Evolutionary conservation across 2,797 vertebrate species (phyloP), one percentile per base, ranked within the genome.

Genomic region (Muraenolepis orangiensis): DNA sequence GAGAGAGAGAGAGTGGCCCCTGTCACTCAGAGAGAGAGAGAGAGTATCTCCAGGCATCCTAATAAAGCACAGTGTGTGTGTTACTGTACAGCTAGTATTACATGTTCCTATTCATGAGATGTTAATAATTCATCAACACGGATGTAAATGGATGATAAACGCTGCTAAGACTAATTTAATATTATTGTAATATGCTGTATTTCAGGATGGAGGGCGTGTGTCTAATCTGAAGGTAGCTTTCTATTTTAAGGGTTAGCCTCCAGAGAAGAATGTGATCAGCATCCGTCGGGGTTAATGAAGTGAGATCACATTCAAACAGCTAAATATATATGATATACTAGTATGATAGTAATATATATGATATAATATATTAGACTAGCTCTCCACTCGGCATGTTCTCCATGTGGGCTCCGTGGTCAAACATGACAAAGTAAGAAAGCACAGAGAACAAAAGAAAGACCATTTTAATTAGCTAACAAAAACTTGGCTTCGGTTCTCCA

Each of bases 111-210:
- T 92, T 90, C 87, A 85, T 80, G 77, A 80, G 81, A 81, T 81
- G 73, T 93, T 86, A 93, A 93, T 92, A 89, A 92, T 92, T 90
- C 69, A 93, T 86, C 38, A 87, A 72, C 81, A 74, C 83, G 88
- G 89, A 90, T 90, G 87, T 81, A 93, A 93, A 92, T 89, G 88
- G 81, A 87, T 93, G 90, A 93, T 90, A 87, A 91, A 94, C 93
- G 85, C 82, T 74, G 51, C 74, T 66, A 87, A 91, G 81, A 92
- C 82, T 91, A 90, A 94, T 93, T 90, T 82, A 92, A 89, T 90
- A 88, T 87, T 89, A 91, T 92, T 92, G 86, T 89, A 92, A 92
- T 92, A 91, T 91, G 89, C 84, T 91, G 89, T 83, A 88, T 90
- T 81, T 87, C 88, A 70, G 83, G 86, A 86, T 83, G 84, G 83